Conservation (phyloP, 2,113 vertebrate genomes). For the Telmatochromis bifrenatus region DNA sequence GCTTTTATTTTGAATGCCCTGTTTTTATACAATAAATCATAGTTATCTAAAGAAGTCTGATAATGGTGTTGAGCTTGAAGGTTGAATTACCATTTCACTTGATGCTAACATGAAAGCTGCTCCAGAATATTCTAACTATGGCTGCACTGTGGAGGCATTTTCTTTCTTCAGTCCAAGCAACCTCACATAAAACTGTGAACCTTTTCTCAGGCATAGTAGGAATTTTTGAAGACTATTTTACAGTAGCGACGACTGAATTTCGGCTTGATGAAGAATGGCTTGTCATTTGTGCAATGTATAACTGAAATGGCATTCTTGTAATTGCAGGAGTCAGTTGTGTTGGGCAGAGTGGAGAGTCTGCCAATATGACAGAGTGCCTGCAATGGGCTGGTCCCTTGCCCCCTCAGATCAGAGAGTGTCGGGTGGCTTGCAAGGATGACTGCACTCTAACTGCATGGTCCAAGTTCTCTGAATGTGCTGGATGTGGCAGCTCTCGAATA, state of each 20-base stretch:
- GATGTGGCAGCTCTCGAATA: slow-evolving; percentile 73
- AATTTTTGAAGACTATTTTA: neutral
- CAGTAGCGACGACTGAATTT: neutral
- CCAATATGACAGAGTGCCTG: slow-evolving; percentile 75
- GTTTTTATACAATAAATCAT: slow-evolving; percentile 11
- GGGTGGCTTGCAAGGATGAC: slow-evolving; percentile 83
- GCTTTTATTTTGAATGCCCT: neutral
- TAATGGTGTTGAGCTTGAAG: slow-evolving; percentile 1
- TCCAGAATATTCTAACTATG: neutral
- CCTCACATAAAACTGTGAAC: neutral
- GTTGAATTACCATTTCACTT: slow-evolving; percentile 9
- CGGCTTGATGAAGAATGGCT: neutral
- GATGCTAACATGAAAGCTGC: neutral
- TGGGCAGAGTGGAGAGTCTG: slow-evolving; percentile 64
- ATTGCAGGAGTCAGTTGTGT: slow-evolving; percentile 81
- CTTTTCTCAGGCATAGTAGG: neutral
- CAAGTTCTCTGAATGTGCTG: slow-evolving; percentile 81
- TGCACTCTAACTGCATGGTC: slow-evolving; percentile 90
- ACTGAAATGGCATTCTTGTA: neutral
- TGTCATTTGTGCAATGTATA: neutral
- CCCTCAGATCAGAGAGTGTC: slow-evolving; percentile 75
- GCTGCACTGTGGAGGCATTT: neutral
- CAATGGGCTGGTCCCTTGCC: slow-evolving; percentile 78
- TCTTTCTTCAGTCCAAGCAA: neutral
- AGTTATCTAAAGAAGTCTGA: neutral